phyloP scores from a whole-genome alignment of 2,797 vertebrate genomes.

The Cichlasoma orientale region DNA sequence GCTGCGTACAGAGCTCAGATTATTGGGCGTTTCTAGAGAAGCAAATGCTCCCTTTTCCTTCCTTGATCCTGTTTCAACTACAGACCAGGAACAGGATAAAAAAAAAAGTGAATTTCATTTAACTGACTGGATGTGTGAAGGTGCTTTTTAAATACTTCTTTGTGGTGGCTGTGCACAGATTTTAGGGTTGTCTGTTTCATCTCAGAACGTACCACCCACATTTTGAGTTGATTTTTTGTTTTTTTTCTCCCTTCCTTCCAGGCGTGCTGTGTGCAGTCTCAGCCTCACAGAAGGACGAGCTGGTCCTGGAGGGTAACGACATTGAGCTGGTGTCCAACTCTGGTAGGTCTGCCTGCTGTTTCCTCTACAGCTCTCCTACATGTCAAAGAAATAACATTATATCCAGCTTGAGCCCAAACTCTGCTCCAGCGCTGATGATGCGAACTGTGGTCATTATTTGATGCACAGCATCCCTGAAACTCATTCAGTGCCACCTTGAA shows the following conservation, averaged over 20 bases:
- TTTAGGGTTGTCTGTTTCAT: background rate
- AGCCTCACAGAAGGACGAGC: conserved; percentile 94
- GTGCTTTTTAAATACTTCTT: background rate
- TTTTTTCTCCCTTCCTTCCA: conserved; percentile 52
- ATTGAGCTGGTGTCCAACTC: conserved; percentile 99
- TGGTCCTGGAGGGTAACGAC: conserved; percentile 97
- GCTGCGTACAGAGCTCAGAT: too few species aligned
- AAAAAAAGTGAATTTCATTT: too few species aligned
- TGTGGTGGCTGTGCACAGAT: background rate
- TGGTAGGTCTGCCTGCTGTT: conserved; percentile 76
- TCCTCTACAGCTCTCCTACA: background rate
- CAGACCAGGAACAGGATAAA: too few species aligned
- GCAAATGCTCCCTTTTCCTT: background rate
- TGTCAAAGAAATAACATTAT: background rate
- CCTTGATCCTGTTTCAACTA: background rate
- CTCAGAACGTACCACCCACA: background rate
- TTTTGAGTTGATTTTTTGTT: background rate
- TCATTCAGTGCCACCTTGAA: background rate
- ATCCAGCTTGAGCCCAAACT: too few species aligned
- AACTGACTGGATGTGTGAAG: too few species aligned
- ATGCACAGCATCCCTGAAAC: background rate
- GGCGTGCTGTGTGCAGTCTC: conserved; percentile 92
- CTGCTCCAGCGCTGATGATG: too few species aligned
- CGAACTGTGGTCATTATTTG: background rate
- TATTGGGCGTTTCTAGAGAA: background rate